These are phyloP conservation scores for Muscina levida DNA, from an alignment of 2,888 invertebrate genomes.

Conservation along the genomic window DNA sequence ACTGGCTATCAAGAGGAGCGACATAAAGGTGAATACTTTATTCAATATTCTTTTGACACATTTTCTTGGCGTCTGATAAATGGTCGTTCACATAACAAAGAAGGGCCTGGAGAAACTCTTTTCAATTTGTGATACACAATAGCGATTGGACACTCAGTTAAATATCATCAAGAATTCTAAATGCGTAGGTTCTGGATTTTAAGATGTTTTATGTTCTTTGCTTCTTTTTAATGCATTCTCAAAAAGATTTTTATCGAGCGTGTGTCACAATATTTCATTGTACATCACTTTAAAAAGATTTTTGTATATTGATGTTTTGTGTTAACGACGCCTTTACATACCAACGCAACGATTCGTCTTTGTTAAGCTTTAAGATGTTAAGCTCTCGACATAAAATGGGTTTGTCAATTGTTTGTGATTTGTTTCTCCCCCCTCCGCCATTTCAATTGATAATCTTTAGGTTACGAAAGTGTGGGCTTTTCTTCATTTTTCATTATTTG, in stretches of 20 bases:
- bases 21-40: conserved; percentile 21
- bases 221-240: not conserved
- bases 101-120: not conserved
- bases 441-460: too few relatives aligned
- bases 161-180: too few relatives aligned
- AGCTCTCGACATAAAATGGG: conserved; percentile 20
- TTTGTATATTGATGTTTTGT: too few relatives aligned
- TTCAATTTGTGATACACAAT: too few relatives aligned
- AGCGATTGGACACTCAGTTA: conserved; percentile 11
- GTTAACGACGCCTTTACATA: not conserved
- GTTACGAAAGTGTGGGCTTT: conserved; percentile 56
- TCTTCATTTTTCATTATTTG: conserved; percentile 8
- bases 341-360: too few relatives aligned
- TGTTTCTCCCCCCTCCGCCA: too few relatives aligned
- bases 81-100: not conserved
- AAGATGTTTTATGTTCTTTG: not conserved
- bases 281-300: not conserved
- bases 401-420: too few relatives aligned
- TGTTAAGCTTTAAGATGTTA: too few relatives aligned
- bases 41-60: conserved; percentile 12
- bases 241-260: not conserved
- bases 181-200: conserved; percentile 42
- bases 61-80: too few relatives aligned
- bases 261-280: conserved; percentile 9
- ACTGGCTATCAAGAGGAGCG: not conserved